Conservation (phyloP, 1,140 invertebrate species). For the Watersipora subatra region DNA sequence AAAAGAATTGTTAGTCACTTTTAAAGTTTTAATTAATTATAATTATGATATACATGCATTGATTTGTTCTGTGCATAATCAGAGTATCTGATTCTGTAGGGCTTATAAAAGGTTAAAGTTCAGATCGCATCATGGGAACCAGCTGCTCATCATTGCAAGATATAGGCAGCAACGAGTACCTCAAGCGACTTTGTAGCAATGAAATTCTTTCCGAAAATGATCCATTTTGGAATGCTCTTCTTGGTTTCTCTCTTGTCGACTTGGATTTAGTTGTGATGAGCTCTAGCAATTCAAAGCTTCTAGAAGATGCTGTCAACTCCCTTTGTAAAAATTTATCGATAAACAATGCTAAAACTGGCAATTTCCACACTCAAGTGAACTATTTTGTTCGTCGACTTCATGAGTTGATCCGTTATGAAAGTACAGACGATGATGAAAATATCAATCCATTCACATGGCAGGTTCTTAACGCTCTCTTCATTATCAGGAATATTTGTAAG, state of each 20-base stretch:
- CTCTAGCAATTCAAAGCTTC: conserved; percentile 53
- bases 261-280: conserved; percentile 41
- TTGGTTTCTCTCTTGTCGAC: conserved; percentile 78
- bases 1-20: too few relatives aligned
- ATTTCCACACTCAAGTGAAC: conserved; percentile 69
- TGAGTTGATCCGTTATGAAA: conserved; percentile 65
- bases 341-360: conserved; percentile 72
- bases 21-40: too few relatives aligned
- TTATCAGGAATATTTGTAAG: conserved; percentile 73
- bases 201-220: conserved; percentile 71
- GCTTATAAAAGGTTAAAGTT: too few relatives aligned
- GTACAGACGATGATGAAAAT: conserved; percentile 47
- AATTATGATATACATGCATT: too few relatives aligned
- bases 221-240: conserved; percentile 80
- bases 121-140: conserved; percentile 74
- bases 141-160: conserved; percentile 68
- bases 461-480: conserved; percentile 81
- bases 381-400: conserved; percentile 67
- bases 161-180: conserved; percentile 63
- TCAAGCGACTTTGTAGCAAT: conserved; percentile 61
- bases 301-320: conserved; percentile 60
- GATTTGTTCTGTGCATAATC: too few relatives aligned
- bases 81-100: too few relatives aligned
- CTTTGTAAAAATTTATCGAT: conserved; percentile 36
- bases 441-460: conserved; percentile 78